Base-by-base conservation (phyloP, 2,888 invertebrate genomes). In the Caenorhabditis afra region DNA sequence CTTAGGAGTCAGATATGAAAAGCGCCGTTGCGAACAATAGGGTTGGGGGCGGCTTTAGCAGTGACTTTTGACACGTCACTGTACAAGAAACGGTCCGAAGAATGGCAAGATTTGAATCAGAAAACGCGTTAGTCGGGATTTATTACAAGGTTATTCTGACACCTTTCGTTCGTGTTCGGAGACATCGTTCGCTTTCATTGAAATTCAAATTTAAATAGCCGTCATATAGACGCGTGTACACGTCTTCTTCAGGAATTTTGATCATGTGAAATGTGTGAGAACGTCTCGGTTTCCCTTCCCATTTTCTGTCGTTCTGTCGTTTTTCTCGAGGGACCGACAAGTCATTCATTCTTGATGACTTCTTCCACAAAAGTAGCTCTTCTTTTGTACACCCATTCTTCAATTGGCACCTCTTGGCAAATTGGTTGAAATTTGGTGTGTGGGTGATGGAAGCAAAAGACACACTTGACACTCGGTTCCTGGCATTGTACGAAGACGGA, bases 141-240 rank as follows among this genome's bases (percentile, higher is more conserved):
- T 70, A 70, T 70, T 65, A 68, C 76, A 76, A 76, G 76, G 68
- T 64, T 55, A 53, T 55, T 50, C 58, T 11, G n/a, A n/a, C n/a
- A 59, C 45, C 61, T 53, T 29, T 37, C 62, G 64, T 29, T 57
- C 64, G 50, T 64, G 64, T 64, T 62, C 49, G 55, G 55, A 58
- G 64, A 73, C 64, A 47, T 58, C 58, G 41, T 62, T 29, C 29
- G 3, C 7, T 29, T 29, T 7, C 44, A 71, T 71, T 73, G 57
- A 58, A 47, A 73, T 73, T 73, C 73, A 73, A 73, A 73, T 73
- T 55, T 12, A 23, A 65, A 55, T 45, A 39, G 44, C 61, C 68
- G 20, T 53, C 47, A 70, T 64, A 64, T 71, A 71, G 57, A 62
- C 64, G 64, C 39, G 22, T 18, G 20, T 58, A 49, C 23, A 41